phyloP scores from a whole-genome alignment of 2,888 invertebrate genomes.

The Pristionchus arcanus region DNA sequence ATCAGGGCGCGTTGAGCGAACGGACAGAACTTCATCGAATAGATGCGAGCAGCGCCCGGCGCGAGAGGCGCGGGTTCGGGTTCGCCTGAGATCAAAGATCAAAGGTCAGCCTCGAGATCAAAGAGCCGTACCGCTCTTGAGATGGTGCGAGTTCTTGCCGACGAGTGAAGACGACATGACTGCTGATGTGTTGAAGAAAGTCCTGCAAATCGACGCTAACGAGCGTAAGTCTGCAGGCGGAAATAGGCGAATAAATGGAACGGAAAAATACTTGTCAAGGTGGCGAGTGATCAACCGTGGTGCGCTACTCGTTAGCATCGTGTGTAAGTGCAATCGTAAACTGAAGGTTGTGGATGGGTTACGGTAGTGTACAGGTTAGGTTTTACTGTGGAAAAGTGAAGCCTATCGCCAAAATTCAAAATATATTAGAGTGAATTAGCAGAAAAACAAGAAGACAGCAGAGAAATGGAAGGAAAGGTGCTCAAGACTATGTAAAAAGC shows the following conservation, averaged over 20 bases:
- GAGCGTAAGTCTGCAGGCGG: background rate
- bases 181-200: too few species aligned
- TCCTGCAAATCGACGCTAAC: conserved; percentile 14
- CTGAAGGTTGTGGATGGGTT: background rate
- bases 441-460: background rate
- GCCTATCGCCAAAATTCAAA: background rate
- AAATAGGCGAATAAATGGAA: background rate
- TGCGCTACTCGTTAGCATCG: background rate
- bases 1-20: conserved; percentile 88
- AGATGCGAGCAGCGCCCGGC: conserved; percentile 86
- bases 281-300: background rate
- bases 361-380: background rate
- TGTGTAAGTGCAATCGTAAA: background rate
- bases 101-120: background rate
- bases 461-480: background rate
- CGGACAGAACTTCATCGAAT: conserved; percentile 90
- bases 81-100: conserved; percentile 50
- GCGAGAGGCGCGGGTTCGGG: conserved; percentile 33
- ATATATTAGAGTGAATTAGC: background rate
- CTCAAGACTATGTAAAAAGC: background rate
- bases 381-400: background rate
- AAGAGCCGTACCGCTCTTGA: conserved; percentile 36
- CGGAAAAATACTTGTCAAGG: background rate
- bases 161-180: background rate
- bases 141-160: background rate